Evolutionary conservation across 92 coral and sea anemone species (phyloP).

Genomic region (Parazoanthus swiftii): DNA sequence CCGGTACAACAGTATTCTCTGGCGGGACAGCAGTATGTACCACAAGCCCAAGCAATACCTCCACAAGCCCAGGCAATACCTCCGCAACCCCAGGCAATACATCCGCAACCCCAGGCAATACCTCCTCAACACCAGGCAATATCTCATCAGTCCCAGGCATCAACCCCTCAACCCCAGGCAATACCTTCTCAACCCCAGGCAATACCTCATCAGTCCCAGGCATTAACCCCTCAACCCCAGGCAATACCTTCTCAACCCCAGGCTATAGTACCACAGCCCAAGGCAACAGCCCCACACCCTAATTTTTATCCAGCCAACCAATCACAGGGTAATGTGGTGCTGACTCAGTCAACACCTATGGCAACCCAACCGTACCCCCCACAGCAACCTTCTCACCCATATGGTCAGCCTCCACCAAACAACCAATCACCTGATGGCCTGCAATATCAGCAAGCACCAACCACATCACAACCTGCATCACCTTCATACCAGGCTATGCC

Average conservation of each 20-base stretch:
- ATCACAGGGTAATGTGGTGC: slow-evolving; percentile 1
- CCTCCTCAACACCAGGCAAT: background rate
- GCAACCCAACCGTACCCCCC: slow-evolving; percentile 20
- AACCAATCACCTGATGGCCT: slow-evolving; percentile 25
- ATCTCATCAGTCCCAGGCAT: slow-evolving; percentile 21
- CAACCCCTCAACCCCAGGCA: background rate
- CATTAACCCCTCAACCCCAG: background rate
- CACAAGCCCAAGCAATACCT: background rate
- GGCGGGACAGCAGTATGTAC: slow-evolving; percentile 14
- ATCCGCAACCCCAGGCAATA: slow-evolving; percentile 14
- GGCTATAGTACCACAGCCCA: background rate
- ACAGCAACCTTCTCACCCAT: slow-evolving; percentile 22
- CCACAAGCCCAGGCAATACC: slow-evolving; percentile 15
- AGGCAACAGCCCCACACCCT: slow-evolving; percentile 13
- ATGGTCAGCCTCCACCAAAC: slow-evolving; percentile 31
- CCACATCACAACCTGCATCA: slow-evolving; percentile 21
- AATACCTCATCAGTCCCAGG: slow-evolving; percentile 25
- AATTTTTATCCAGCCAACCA: slow-evolving; percentile 17
- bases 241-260: slow-evolving; percentile 22
- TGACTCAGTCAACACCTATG: background rate
- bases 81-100: background rate
- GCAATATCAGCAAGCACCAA: slow-evolving; percentile 33
- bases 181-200: background rate
- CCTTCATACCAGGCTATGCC: slow-evolving; percentile 35
- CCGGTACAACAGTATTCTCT: slow-evolving; percentile 16